These are phyloP conservation scores for Orchestia grillus DNA, from an alignment of 1,140 invertebrate genomes.

Conservation along the genomic window DNA sequence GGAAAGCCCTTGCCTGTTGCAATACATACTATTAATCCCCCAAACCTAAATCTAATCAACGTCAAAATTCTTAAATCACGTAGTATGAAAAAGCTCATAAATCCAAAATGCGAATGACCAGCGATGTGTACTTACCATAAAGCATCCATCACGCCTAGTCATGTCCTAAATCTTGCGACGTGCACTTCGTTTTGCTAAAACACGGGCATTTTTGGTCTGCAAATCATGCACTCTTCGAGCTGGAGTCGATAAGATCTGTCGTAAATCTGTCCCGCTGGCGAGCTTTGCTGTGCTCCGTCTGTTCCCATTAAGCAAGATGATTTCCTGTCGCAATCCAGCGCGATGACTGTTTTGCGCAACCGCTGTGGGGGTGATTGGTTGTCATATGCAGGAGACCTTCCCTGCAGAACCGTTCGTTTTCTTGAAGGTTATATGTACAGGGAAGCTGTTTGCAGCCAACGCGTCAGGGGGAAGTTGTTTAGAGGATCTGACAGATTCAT, in stretches of 20 bases:
- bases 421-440: neutral
- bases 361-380: neutral
- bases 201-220: neutral
- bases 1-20: too few relatives aligned
- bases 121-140: neutral
- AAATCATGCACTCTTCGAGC: slow-evolving; percentile 13
- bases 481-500: neutral
- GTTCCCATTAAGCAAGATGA: slow-evolving; percentile 6
- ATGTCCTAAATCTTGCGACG: neutral
- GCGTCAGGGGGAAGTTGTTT: neutral
- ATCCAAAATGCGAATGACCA: neutral
- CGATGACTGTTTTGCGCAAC: slow-evolving; percentile 30
- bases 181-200: slow-evolving; percentile 18
- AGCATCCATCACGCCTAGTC: neutral
- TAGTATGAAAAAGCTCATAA: neutral
- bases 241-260: neutral
- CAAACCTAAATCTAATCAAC: neutral
- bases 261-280: slow-evolving; percentile 10
- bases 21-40: neutral
- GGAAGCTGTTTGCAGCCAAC: neutral
- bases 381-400: neutral
- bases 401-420: neutral
- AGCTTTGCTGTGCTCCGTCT: neutral
- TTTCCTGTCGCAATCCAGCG: neutral
- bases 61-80: neutral